A percentile compares a stretch with the other conserved stretches of the same genome.
Evolutionary conservation across 2,888 invertebrate species (phyloP).

Genomic region (Diabrotica balteata): DNA sequence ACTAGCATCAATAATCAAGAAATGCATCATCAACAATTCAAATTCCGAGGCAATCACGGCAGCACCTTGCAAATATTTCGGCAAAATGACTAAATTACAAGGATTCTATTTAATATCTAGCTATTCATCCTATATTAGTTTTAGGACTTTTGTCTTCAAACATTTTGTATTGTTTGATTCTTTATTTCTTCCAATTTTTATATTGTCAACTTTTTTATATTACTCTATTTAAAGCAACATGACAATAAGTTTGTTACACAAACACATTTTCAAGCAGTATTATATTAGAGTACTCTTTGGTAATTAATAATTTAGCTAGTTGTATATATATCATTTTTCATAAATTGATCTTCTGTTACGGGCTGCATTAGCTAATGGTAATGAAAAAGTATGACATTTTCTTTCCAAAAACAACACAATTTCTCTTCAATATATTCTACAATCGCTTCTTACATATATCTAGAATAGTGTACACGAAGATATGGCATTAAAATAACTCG

Average conservation of each 20-base stretch:
- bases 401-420: too few relatives aligned
- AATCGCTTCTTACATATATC: too few relatives aligned
- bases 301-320: slow-evolving; percentile 16
- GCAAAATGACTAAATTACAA: neutral
- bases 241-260: slow-evolving; percentile 21
- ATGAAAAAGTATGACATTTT: too few relatives aligned
- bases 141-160: neutral
- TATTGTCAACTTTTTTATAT: slow-evolving; percentile 30
- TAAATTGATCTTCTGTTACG: slow-evolving; percentile 4
- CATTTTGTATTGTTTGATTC: slow-evolving; percentile 9
- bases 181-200: slow-evolving; percentile 22
- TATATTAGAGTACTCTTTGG: slow-evolving; percentile 24
- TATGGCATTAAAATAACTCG: too few relatives aligned
- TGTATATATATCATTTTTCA: slow-evolving; percentile 14
- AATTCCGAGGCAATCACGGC: too few relatives aligned
- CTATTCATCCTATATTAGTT: neutral
- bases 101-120: neutral
- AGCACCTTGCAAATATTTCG: too few relatives aligned
- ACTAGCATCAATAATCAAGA: too few relatives aligned
- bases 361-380: too few relatives aligned
- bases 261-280: slow-evolving; percentile 27
- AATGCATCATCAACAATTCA: too few relatives aligned
- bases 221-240: slow-evolving; percentile 26
- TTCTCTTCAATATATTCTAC: too few relatives aligned
- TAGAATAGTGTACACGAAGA: too few relatives aligned